phyloP scores from a whole-genome alignment of 2,797 vertebrate species.

The Sandelia bainsii region DNA sequence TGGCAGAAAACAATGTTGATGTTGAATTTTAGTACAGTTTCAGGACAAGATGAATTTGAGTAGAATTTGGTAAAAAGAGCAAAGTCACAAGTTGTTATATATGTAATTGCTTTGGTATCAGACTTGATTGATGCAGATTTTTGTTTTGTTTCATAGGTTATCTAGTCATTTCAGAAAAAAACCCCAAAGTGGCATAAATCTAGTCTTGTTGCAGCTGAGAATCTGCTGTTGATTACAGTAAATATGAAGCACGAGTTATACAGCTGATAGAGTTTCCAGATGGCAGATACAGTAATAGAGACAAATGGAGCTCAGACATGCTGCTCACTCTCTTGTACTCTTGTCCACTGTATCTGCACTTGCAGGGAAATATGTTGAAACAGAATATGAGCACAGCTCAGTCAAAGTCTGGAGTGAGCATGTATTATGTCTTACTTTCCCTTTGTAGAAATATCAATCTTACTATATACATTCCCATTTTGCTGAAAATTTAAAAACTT shows the following conservation, averaged over 20 bases:
- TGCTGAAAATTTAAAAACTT: constrained; percentile 23
- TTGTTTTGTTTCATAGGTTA: constrained; percentile 59
- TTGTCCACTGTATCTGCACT: constrained; percentile 37
- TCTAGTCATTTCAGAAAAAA: constrained; percentile 38
- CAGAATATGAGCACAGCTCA: constrained; percentile 42
- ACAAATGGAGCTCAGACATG: constrained; percentile 51
- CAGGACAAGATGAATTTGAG: constrained; percentile 23
- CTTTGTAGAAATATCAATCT: constrained; percentile 23
- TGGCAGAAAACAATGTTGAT: constrained; percentile 20
- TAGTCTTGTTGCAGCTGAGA: constrained; percentile 62
- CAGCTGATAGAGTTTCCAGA: constrained; percentile 77
- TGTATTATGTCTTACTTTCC: constrained; percentile 60
- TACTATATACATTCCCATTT: constrained; percentile 11
- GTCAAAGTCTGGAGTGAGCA: constrained; percentile 66
- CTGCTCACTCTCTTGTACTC: constrained; percentile 21
- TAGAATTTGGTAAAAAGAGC: background rate
- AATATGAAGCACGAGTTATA: constrained; percentile 65
- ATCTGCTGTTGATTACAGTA: constrained; percentile 79
- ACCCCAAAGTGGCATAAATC: constrained; percentile 50
- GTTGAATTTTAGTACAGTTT: constrained; percentile 10
- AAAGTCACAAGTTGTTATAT: constrained; percentile 30
- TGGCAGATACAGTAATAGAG: constrained; percentile 66
- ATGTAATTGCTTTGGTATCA: constrained; percentile 20
- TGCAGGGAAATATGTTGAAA: constrained; percentile 32
- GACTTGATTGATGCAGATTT: constrained; percentile 48